Percentiles rank a stretch among this genome's conserved stretches.
phyloP scores from a whole-genome alignment of 2,888 invertebrate species.

The Acanthosepion pharaonis region DNA sequence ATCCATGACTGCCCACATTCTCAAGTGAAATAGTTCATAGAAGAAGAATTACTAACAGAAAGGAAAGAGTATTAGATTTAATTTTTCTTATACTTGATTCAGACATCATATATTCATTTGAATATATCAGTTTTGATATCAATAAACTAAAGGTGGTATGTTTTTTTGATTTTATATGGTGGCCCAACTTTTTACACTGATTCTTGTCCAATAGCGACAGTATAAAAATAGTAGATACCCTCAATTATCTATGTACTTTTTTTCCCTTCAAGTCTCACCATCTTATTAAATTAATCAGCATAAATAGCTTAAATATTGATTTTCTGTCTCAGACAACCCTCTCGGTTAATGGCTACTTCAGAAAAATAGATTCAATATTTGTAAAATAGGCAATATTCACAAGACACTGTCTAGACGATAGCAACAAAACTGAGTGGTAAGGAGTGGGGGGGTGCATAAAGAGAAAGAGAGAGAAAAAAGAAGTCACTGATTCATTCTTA shows the following conservation, averaged over 20 bases:
- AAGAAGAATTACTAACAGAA: too few species aligned
- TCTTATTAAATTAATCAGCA: constrained; percentile 33
- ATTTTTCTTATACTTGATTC: too few species aligned
- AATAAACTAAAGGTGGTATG: background rate
- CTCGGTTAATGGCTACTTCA: background rate
- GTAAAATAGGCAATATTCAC: constrained; percentile 10
- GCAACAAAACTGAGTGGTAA: background rate
- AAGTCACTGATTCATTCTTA: background rate
- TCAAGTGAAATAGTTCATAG: too few species aligned
- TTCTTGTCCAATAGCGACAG: background rate
- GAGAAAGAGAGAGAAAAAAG: background rate
- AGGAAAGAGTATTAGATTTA: too few species aligned
- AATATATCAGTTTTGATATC: background rate
- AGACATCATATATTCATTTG: too few species aligned
- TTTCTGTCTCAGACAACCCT: constrained; percentile 16
- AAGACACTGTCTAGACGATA: constrained; percentile 8
- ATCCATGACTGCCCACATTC: too few species aligned
- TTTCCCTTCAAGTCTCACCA: background rate
- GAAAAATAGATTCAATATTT: constrained; percentile 33
- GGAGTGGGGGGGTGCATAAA: background rate
- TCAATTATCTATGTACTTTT: background rate
- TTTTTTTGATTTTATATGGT: background rate
- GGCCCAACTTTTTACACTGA: background rate
- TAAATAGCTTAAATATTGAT: constrained; percentile 10
- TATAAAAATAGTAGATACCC: background rate